Conservation (phyloP, 2,888 invertebrate species). For the Leptinotarsa rubiginosa region DNA sequence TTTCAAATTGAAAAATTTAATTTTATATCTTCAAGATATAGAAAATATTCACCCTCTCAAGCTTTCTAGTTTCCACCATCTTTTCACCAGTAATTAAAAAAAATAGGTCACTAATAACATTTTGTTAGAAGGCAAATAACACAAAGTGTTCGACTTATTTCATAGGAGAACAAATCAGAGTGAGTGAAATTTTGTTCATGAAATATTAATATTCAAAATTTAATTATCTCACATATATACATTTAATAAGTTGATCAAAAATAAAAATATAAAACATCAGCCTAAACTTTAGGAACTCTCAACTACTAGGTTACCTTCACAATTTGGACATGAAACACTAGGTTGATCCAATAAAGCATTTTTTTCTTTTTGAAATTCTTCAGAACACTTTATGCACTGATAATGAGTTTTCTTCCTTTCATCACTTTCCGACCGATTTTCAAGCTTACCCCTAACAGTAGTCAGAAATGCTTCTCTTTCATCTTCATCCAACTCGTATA, state of each 20-base stretch:
- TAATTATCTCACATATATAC: background rate
- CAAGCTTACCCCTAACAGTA: constrained; percentile 55
- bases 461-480: constrained; percentile 67
- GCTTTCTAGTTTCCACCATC: no score
- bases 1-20: no score
- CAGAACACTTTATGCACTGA: constrained; percentile 74
- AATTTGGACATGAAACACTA: constrained; percentile 69
- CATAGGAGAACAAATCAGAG: no score
- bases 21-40: no score
- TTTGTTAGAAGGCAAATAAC: no score
- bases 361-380: constrained; percentile 69
- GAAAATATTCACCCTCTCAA: no score
- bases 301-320: constrained; percentile 71
- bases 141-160: no score
- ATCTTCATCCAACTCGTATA: constrained; percentile 70
- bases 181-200: no score
- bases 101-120: no score
- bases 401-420: constrained; percentile 67
- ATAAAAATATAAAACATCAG: background rate
- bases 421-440: constrained; percentile 52
- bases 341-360: constrained; percentile 47
- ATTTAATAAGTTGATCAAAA: background rate
- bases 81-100: no score
- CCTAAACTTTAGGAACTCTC: constrained; percentile 53
- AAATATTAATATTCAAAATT: no score